Evolutionary conservation across 2,113 vertebrate genomes (phyloP), one percentile per base, ranked within the genome.

Genomic region (Lichenostomus cassidix): DNA sequence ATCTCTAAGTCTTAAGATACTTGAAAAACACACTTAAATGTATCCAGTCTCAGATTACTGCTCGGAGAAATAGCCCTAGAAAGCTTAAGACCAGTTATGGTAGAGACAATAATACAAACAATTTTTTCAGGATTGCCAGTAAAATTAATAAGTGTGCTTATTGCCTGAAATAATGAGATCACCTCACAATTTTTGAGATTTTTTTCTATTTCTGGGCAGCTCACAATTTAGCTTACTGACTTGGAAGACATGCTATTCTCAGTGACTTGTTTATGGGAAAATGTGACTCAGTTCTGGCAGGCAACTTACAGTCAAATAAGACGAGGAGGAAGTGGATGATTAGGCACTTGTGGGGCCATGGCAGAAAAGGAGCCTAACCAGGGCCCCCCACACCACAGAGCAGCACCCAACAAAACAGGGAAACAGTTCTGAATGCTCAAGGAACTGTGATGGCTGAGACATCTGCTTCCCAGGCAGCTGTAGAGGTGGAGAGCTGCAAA

Each of bases 221-320:
- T 35, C 44, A 25, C 16, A 7, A 28, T 53, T 88, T 24, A 82
- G 19, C 5, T 87, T 67, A 59, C 33, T 5, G 5, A 63, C 60
- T 39, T 49, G n/a, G n/a, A 83, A 49, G 55, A 33, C 44, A 12
- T 22, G 39, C 47, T 35, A 1, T 23, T 62, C 71, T 88, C 56
- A 65, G 42, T n/a, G 53, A 39, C 16, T 62, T 59, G 24, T 33
- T 80, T 4, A 35, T 37, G 27, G 33, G 67, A 53, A 71, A 67
- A 67, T 1, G 0, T 58, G 58, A 44, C 47, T 79, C 28, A 8
- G 16, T 29, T 76, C 67, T n/a, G 8, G 17, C 0, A 0, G 47
- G 28, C 28, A 63, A 76, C 41, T 62, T 70, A 9, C 29, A 19
- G 47, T 77, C 29, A 56, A 64, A 31, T 33, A n/a, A 82, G 42